Base-by-base conservation (phyloP, 2,113 vertebrate species). In the Ophiodon elongatus region DNA sequence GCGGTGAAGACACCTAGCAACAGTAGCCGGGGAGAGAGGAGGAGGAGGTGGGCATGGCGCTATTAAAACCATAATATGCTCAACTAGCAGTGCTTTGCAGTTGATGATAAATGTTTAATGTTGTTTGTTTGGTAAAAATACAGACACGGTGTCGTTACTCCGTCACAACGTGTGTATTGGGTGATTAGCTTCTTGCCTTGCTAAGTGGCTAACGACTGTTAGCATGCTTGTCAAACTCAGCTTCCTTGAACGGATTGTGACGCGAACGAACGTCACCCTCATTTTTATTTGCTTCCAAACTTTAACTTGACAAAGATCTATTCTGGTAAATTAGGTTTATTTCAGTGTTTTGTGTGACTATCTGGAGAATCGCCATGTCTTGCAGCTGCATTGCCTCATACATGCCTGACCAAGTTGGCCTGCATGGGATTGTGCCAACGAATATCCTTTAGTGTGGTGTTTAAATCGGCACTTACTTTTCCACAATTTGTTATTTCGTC, bases 1-100 rank as follows among this genome's bases (percentile, higher is more conserved):
- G 91, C 93, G 92, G 93, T 92, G 93, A 84, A 84, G 82, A 89
- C 84, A 85, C 71, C 84, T 84, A 83, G 89, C 80, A 81, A 72
- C 76, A 63, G 87, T 72, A 85, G 78, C 87, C 79, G 80, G 77
- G 64, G 85, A 86, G 84, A 86, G 86, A 80, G 83, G 91, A 87
- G 83, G 91, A 88, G 88, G 91, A 91, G 87, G 90, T 86, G 63
- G 82, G 86, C 71, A 81, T 75, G 29, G 17, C 47, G 41, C 0
- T 52, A 9, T 66, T 78, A 60, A 79, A 29, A 78, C 57, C 1
- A 41, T 29, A 19, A 39, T 37, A 43, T 56, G 25, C 56, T 31
- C 0, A 65, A 23, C 13, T 23, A 57, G 11, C 8, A 35, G 13
- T 56, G 0, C 4, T 0, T 8, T 43, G 14, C 10, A 4, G 31